Conservation (phyloP, 1,140 invertebrate species). For the Philotrypesis tridentata region DNA sequence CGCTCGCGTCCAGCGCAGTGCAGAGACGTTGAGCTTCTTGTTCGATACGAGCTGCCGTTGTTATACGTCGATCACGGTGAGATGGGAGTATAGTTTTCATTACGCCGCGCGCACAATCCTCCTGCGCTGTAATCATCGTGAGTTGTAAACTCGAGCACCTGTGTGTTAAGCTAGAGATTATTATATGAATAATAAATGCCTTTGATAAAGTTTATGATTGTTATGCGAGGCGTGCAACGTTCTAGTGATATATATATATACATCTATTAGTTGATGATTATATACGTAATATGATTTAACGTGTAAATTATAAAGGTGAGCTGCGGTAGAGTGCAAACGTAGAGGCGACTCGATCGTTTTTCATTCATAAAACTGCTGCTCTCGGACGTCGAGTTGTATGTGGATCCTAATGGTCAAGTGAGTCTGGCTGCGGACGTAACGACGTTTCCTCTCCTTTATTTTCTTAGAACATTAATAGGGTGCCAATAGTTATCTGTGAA, state of each 20-base stretch:
- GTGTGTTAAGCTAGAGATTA: neutral
- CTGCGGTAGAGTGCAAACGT: neutral
- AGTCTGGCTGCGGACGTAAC: neutral
- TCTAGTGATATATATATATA: too few species aligned
- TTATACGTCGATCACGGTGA: neutral
- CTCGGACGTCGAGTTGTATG: neutral
- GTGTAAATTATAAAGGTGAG: neutral
- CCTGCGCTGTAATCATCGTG: neutral
- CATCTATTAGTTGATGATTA: neutral
- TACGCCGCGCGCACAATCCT: neutral
- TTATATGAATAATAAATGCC: neutral
- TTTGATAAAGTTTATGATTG: conserved; percentile 38
- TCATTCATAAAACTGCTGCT: neutral
- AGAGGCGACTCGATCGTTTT: neutral
- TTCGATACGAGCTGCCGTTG: neutral
- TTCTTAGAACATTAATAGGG: conserved; percentile 11
- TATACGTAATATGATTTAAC: neutral
- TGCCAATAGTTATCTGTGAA: conserved; percentile 32
- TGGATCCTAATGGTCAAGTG: neutral
- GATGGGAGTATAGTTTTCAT: neutral
- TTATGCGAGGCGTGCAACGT: neutral
- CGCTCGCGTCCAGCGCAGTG: neutral
- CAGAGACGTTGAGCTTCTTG: neutral
- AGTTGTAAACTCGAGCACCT: neutral
- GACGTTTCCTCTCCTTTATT: neutral